These are phyloP conservation scores for Leucophora obtusa DNA, from an alignment of 2,888 invertebrate species.

Conservation along the genomic window DNA sequence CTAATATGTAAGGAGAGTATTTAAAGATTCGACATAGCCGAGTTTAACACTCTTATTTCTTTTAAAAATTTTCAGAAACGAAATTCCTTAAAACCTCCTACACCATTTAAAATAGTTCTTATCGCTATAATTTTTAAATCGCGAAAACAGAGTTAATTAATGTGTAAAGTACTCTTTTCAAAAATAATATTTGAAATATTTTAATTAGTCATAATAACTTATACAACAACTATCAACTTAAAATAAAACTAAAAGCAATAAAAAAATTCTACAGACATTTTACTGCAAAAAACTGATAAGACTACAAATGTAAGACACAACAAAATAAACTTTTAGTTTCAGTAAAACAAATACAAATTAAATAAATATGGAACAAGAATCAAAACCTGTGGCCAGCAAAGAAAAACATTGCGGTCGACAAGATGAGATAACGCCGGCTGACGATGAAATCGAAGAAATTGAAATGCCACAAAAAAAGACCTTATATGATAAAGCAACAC, in stretches of 20 bases:
- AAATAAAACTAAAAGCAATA: slow-evolving; percentile 48
- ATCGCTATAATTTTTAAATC: background rate
- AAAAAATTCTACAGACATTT: slow-evolving; percentile 42
- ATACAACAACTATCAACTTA: slow-evolving; percentile 34
- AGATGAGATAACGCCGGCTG: slow-evolving; percentile 15
- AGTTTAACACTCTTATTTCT: too few species aligned
- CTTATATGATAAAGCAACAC: slow-evolving; percentile 66
- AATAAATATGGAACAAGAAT: slow-evolving; percentile 66
- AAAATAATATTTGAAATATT: slow-evolving; percentile 34
- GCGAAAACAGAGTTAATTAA: too few species aligned
- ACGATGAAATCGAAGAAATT: slow-evolving; percentile 35
- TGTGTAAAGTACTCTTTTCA: background rate
- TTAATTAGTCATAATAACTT: slow-evolving; percentile 45
- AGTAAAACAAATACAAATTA: slow-evolving; percentile 4
- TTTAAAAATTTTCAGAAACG: too few species aligned
- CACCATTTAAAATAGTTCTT: background rate
- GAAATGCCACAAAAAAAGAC: slow-evolving; percentile 17
- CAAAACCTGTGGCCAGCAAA: slow-evolving; percentile 45
- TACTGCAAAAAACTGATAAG: background rate
- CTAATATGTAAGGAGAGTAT: too few species aligned
- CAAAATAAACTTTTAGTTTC: background rate
- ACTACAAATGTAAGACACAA: background rate
- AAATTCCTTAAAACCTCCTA: background rate
- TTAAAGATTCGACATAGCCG: too few species aligned
- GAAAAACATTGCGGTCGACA: slow-evolving; percentile 15